Evolutionary conservation across 2,113 vertebrate species (phyloP).

Genomic region (Taurulus bubalis): DNA sequence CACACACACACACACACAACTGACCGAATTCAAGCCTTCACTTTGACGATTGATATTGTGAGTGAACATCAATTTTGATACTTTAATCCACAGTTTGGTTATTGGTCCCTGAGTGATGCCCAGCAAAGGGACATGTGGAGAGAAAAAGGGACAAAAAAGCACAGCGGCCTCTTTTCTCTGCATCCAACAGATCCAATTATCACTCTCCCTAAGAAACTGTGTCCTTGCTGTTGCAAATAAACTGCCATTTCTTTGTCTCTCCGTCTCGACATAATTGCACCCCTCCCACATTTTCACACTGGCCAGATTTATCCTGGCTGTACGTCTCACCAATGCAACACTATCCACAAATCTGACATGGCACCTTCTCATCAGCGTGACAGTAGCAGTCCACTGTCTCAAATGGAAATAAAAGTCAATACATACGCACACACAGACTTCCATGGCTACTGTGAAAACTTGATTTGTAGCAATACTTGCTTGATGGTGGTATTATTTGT

Average conservation of each 20-base stretch:
- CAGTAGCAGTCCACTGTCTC: slow-evolving; percentile 33
- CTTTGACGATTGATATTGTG: too few relatives aligned
- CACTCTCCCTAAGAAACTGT: slow-evolving; percentile 36
- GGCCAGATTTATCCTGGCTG: slow-evolving; percentile 44
- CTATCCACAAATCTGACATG: slow-evolving; percentile 33
- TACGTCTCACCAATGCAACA: slow-evolving; percentile 34
- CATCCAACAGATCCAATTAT: slow-evolving; percentile 51
- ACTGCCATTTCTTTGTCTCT: slow-evolving; percentile 56
- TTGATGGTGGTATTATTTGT: background rate
- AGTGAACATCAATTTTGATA: too few relatives aligned
- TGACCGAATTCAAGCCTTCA: too few relatives aligned
- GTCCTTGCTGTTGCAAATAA: slow-evolving; percentile 60
- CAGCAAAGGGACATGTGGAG: slow-evolving; percentile 6
- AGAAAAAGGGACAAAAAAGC: slow-evolving; percentile 28
- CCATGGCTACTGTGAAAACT: slow-evolving; percentile 17
- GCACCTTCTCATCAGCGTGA: slow-evolving; percentile 31
- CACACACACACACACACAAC: too few relatives aligned
- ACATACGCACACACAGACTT: background rate
- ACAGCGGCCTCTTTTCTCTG: slow-evolving; percentile 31
- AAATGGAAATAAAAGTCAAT: background rate
- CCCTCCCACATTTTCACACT: slow-evolving; percentile 51
- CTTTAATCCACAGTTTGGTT: too few relatives aligned
- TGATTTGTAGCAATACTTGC: slow-evolving; percentile 8
- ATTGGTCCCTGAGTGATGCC: too few relatives aligned
- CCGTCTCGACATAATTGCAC: slow-evolving; percentile 59